Evolutionary conservation across 1,140 invertebrate species (phyloP).

Genomic region (Drosophila nebulosa): DNA sequence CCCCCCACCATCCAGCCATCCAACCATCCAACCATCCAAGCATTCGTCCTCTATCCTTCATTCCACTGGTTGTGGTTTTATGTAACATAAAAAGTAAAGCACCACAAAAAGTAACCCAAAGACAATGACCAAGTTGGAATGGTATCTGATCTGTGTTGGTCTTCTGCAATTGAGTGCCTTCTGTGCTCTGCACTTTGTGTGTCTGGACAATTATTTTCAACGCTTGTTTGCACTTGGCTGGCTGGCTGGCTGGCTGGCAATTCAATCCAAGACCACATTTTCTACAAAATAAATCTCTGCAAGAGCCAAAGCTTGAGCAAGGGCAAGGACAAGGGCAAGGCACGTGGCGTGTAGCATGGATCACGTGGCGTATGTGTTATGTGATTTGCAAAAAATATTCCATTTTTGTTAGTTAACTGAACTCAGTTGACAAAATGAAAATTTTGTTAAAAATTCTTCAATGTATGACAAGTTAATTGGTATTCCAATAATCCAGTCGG

Average conservation of each 20-base stretch:
- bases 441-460: too few relatives aligned
- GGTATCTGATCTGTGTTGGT: slow-evolving; percentile 36
- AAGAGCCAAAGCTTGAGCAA: slow-evolving; percentile 12
- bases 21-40: too few relatives aligned
- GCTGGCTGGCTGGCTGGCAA: background rate
- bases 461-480: too few relatives aligned
- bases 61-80: slow-evolving; percentile 32
- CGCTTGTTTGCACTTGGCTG: slow-evolving; percentile 30
- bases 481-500: too few relatives aligned
- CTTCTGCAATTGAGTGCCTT: slow-evolving; percentile 47
- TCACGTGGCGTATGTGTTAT: slow-evolving; percentile 54
- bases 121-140: slow-evolving; percentile 28
- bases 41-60: background rate
- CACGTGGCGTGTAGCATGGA: slow-evolving; percentile 39
- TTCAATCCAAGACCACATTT: slow-evolving; percentile 19
- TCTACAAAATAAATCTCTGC: slow-evolving; percentile 27
- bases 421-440: too few relatives aligned
- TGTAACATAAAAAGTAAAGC: slow-evolving; percentile 27
- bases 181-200: slow-evolving; percentile 40
- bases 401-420: too few relatives aligned
- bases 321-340: slow-evolving; percentile 1
- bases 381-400: slow-evolving; percentile 18
- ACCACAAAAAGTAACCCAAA: slow-evolving; percentile 44
- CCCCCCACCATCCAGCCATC: background rate
- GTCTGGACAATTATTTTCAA: slow-evolving; percentile 55